A percentile compares a stretch with the other conserved stretches of the same genome.
Conservation (phyloP, 2,888 invertebrate species). For the Acronicta alni region DNA sequence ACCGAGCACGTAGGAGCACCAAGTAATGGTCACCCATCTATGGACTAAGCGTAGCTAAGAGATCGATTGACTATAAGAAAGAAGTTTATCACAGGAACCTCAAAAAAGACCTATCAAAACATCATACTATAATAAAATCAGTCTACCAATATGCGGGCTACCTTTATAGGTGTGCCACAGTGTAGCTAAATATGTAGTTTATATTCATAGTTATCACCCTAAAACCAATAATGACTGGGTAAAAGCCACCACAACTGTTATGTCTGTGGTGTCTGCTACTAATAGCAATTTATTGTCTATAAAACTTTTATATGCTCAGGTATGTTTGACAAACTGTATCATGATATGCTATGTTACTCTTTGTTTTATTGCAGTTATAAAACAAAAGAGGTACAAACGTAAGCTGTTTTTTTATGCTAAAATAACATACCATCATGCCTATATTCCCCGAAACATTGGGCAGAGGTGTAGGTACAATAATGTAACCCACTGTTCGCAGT, state of each 20-base stretch:
- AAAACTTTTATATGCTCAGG: constrained; percentile 67
- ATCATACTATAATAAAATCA: not conserved
- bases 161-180: not conserved
- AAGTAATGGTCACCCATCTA: too few species aligned
- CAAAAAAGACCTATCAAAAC: too few species aligned
- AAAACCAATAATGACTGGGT: constrained; percentile 74
- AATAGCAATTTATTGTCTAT: constrained; percentile 76
- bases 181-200: constrained; percentile 19
- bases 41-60: too few species aligned
- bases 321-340: constrained; percentile 55
- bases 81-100: too few species aligned
- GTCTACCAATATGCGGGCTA: not conserved
- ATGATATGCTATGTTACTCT: constrained; percentile 32
- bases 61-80: too few species aligned
- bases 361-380: constrained; percentile 37
- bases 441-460: too few species aligned
- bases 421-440: too few species aligned
- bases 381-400: too few species aligned
- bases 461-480: too few species aligned
- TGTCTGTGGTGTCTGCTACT: constrained; percentile 63
- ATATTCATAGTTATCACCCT: constrained; percentile 47
- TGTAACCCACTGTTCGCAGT: too few species aligned
- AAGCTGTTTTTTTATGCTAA: too few species aligned
- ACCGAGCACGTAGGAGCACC: too few species aligned
- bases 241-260: constrained; percentile 72